Base-by-base conservation (phyloP, 2,797 vertebrate species). In the Austrolebias charrua region DNA sequence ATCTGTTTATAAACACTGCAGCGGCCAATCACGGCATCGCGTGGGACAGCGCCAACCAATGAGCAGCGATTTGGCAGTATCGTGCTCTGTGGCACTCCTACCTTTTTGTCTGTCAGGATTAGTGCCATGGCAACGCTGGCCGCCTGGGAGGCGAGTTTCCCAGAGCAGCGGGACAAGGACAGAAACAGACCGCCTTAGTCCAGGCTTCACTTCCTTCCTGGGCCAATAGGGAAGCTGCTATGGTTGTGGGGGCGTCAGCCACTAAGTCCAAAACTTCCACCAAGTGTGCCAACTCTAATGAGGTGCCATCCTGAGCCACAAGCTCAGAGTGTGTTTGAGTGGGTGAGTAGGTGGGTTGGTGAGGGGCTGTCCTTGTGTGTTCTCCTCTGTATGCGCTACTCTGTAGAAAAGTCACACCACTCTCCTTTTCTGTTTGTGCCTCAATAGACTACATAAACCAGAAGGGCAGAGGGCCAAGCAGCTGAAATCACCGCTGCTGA, bases 111-210 rank as follows among this genome's bases (percentile, higher is more conserved):
- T 49, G 57, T 75, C 73, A 75, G 90, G 90, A 92, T 93, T 92
- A 93, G 78, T 80, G 87, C 90, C 84, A 82, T 90, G 91, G 90
- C 85, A 93, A 92, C 88, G 75, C 79, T 62, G 86, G 88, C 88
- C 82, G 83, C 89, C 82, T 70, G 80, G 85, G 90, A 88, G 82
- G 81, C 71, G 81, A 88, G 78, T 83, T 91, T 92, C 89, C 88
- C 84, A 87, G 84, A 89, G 80, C 75, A 77, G 85, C 24, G 4
- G 78, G 70, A 87, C 74, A 52, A 55, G 71, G 71, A 83, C 79
- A 87, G 79, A 88, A 86, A 82, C 83, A 74, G 73, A 60, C 69
- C 1, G 60, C 76, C 66, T 73, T 65, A 67, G 64, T 82, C 80
- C 69, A 77, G 86, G 73, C 76, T 72, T 82, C 61, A 74, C 78